phyloP scores from a whole-genome alignment of 2,888 invertebrate genomes.

The Vanessa cardui region DNA sequence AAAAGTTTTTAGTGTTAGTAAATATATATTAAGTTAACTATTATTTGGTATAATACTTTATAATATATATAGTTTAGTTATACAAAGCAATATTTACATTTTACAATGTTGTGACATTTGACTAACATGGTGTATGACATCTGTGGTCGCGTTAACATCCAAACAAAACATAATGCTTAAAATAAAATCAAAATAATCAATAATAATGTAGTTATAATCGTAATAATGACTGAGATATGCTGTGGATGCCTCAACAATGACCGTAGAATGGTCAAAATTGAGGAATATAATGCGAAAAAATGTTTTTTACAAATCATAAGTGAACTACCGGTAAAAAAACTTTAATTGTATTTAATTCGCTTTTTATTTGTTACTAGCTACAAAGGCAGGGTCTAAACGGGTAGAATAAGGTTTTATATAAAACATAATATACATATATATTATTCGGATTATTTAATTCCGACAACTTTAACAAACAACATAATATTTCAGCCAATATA shows the following conservation, averaged over 20 bases:
- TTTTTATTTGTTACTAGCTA: too few relatives aligned
- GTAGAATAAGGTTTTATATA: too few relatives aligned
- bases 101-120: neutral
- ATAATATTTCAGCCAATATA: too few relatives aligned
- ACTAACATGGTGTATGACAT: neutral
- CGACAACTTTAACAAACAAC: too few relatives aligned
- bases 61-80: neutral
- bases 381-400: too few relatives aligned
- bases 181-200: slow-evolving; percentile 13
- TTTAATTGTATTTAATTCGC: slow-evolving; percentile 8
- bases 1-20: too few relatives aligned
- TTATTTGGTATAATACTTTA: too few relatives aligned
- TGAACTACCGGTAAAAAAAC: slow-evolving; percentile 55
- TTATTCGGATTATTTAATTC: too few relatives aligned
- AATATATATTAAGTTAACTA: too few relatives aligned
- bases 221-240: slow-evolving; percentile 43
- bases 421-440: too few relatives aligned
- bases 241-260: slow-evolving; percentile 60
- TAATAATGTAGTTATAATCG: slow-evolving; percentile 21
- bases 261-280: slow-evolving; percentile 56
- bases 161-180: slow-evolving; percentile 6
- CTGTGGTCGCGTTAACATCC: neutral
- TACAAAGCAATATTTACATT: neutral
- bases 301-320: slow-evolving; percentile 60
- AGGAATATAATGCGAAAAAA: slow-evolving; percentile 49